Evolutionary conservation across 35 echinoderm and acorn worm species (phyloP).

Genomic region (Ptychodera flava): DNA sequence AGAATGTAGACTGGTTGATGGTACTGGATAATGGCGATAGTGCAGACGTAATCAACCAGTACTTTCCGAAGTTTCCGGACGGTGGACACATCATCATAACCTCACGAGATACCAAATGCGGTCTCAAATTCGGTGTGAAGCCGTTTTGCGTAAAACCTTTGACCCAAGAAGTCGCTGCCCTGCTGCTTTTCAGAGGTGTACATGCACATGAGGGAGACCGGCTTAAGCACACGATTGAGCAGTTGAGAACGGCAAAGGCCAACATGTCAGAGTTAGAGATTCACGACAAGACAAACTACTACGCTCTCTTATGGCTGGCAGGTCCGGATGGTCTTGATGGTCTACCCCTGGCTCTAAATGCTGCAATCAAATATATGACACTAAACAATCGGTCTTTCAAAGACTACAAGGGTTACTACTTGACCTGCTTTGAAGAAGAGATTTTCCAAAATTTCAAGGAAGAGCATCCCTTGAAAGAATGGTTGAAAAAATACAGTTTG

Average conservation of each 20-base stretch:
- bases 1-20: background rate
- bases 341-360: background rate
- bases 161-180: background rate
- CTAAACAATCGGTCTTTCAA: background rate
- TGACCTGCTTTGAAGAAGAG: background rate
- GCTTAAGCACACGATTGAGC: no score
- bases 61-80: background rate
- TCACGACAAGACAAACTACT: background rate
- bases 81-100: background rate
- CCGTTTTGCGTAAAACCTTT: background rate
- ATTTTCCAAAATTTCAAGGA: background rate
- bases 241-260: background rate
- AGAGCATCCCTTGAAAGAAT: background rate
- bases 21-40: background rate
- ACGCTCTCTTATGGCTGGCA: background rate
- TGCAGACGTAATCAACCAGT: background rate
- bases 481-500: background rate
- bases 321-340: background rate
- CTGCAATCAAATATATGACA: background rate
- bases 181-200: background rate
- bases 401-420: background rate
- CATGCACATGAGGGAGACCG: background rate
- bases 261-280: background rate
- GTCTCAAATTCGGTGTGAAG: background rate
- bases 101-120: background rate